Conservation (phyloP, 2,113 vertebrate species). For the Dipodomys spectabilis region DNA sequence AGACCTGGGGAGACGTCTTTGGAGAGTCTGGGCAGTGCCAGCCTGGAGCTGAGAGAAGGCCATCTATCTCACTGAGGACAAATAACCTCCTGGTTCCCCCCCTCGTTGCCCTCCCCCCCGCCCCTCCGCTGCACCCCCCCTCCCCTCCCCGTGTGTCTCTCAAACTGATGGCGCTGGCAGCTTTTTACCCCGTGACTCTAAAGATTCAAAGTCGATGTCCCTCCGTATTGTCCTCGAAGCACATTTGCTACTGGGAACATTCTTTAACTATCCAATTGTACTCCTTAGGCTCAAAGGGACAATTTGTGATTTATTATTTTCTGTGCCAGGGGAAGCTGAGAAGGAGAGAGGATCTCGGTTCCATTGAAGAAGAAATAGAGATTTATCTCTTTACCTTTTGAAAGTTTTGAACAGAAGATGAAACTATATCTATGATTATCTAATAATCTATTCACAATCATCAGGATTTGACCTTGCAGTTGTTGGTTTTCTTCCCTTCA, state of each 20-base stretch:
- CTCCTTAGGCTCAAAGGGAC: background rate
- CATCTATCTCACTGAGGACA: too few species aligned
- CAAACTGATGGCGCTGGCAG: background rate
- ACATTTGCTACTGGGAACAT: background rate
- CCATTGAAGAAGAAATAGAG: background rate
- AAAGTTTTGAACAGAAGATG: slow-evolving; percentile 42
- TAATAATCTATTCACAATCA: background rate
- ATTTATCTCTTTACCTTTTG: background rate
- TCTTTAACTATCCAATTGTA: background rate
- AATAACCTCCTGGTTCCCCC: too few species aligned
- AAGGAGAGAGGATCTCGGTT: background rate
- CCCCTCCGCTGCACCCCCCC: background rate
- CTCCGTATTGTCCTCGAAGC: background rate
- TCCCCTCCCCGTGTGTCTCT: too few species aligned
- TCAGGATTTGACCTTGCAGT: background rate
- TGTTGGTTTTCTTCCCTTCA: background rate
- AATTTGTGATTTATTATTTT: slow-evolving; percentile 55
- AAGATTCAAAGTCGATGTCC: slow-evolving; percentile 49
- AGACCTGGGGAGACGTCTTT: background rate
- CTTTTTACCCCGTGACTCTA: background rate
- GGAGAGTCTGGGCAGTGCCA: background rate
- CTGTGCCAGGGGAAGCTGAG: background rate
- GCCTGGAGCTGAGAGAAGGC: background rate
- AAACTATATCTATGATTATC: background rate
- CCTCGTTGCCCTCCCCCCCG: background rate